Conservation (phyloP, 2,888 invertebrate genomes). For the Smittia aterrima region DNA sequence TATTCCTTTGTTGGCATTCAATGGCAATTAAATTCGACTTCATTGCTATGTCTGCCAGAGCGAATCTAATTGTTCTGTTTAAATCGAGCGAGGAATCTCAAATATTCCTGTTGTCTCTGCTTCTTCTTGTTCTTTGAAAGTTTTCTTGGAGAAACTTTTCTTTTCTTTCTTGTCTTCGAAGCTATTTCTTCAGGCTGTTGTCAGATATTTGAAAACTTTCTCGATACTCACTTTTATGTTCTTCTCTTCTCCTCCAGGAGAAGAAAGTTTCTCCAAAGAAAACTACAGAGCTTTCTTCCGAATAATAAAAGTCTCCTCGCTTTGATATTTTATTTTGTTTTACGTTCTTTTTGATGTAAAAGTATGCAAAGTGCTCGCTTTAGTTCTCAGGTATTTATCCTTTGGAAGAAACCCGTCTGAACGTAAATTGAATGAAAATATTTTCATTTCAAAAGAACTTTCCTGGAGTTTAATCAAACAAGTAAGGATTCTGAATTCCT, state of each 20-base stretch:
- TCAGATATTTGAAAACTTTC: slow-evolving; percentile 41
- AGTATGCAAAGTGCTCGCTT: neutral
- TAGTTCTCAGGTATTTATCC: slow-evolving; percentile 1
- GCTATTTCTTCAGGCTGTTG: slow-evolving; percentile 24
- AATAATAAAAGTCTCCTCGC: neutral
- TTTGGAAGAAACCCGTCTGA: neutral
- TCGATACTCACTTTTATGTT: slow-evolving; percentile 20
- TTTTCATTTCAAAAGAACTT: neutral
- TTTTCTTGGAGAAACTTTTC: neutral
- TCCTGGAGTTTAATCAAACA: too few relatives aligned
- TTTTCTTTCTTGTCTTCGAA: too few relatives aligned
- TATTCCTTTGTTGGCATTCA: neutral
- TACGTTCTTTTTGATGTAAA: slow-evolving; percentile 21
- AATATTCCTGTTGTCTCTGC: neutral
- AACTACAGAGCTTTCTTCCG: neutral
- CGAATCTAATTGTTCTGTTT: neutral
- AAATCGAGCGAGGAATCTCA: neutral
- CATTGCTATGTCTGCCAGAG: neutral
- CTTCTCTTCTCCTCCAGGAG: neutral
- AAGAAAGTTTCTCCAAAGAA: slow-evolving; percentile 1
- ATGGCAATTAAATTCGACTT: neutral
- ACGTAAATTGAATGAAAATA: neutral
- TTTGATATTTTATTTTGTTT: slow-evolving; percentile 5
- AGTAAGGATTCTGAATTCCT: too few relatives aligned
- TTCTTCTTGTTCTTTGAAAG: neutral